phyloP scores from a whole-genome alignment of 2,888 invertebrate genomes.

The Orthosia gracilis region DNA sequence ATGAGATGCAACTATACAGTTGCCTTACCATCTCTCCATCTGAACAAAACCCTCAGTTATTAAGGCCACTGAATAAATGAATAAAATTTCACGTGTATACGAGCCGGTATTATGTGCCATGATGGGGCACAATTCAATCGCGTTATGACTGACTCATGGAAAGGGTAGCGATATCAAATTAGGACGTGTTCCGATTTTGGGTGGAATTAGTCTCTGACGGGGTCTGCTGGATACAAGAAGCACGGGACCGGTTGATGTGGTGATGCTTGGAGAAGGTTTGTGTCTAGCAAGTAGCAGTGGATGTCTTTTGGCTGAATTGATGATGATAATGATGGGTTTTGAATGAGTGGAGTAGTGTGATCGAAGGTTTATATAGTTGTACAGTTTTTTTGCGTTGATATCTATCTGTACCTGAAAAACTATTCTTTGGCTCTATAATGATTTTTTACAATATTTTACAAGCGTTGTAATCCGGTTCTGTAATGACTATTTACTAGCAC shows the following conservation, averaged over 20 bases:
- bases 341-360: not conserved
- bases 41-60: constrained; percentile 49
- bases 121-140: constrained; percentile 61
- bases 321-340: not conserved
- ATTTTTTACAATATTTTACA: too few relatives aligned
- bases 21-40: constrained; percentile 9
- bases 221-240: not conserved
- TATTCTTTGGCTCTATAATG: not conserved
- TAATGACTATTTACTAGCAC: too few relatives aligned
- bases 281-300: too few relatives aligned
- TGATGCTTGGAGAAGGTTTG: not conserved
- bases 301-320: not conserved
- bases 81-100: constrained; percentile 59
- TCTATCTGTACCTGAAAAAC: not conserved
- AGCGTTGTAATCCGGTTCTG: too few relatives aligned
- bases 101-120: constrained; percentile 55
- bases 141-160: constrained; percentile 57
- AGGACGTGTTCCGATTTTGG: constrained; percentile 54
- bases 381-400: not conserved
- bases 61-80: constrained; percentile 61
- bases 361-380: not conserved
- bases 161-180: constrained; percentile 57
- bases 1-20: constrained; percentile 26
- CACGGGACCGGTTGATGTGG: not conserved
- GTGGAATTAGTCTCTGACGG: not conserved